A percentile compares a stretch with the other conserved stretches of the same genome.
Conservation (phyloP, 2,113 vertebrate genomes). For the Syngnathus floridae region DNA sequence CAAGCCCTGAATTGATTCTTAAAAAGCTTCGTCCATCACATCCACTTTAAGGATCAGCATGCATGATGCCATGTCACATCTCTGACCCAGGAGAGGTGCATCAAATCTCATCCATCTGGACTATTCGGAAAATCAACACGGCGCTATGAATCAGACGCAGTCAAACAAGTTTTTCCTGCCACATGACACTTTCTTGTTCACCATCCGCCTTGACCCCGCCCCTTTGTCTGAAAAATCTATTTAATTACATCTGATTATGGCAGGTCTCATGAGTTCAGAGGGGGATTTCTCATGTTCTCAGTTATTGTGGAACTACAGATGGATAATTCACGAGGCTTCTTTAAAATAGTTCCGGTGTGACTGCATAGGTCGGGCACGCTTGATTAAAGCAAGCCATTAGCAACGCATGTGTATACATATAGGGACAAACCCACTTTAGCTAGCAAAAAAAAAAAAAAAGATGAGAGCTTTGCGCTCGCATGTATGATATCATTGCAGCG, state of each 20-base stretch:
- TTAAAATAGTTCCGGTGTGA: slow-evolving; percentile 21
- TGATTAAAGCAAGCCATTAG: slow-evolving; percentile 47
- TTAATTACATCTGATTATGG: slow-evolving; percentile 36
- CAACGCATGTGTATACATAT: background rate
- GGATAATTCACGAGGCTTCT: slow-evolving; percentile 18
- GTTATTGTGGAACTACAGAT: slow-evolving; percentile 3
- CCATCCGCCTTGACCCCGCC: background rate
- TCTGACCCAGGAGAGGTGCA: slow-evolving; percentile 37
- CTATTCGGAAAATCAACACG: slow-evolving; percentile 18
- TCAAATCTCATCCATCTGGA: slow-evolving; percentile 58
- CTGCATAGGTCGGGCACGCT: slow-evolving; percentile 35
- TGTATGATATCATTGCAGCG: slow-evolving; percentile 57
- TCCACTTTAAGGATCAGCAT: slow-evolving; percentile 39
- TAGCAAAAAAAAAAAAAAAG: slow-evolving; percentile 17
- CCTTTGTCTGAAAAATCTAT: slow-evolving; percentile 33
- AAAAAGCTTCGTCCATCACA: slow-evolving; percentile 31
- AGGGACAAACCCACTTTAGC: background rate
- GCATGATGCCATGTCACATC: slow-evolving; percentile 17
- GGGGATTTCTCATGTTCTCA: slow-evolving; percentile 5
- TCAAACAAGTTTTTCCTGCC: slow-evolving; percentile 21
- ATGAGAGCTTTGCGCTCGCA: slow-evolving; percentile 46
- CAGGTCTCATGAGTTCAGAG: slow-evolving; percentile 5
- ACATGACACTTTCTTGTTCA: slow-evolving; percentile 21
- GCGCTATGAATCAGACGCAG: slow-evolving; percentile 30
- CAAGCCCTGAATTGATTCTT: background rate